Evolutionary conservation across 2,888 invertebrate species (phyloP).

Genomic region (Chrysina gloriosa): DNA sequence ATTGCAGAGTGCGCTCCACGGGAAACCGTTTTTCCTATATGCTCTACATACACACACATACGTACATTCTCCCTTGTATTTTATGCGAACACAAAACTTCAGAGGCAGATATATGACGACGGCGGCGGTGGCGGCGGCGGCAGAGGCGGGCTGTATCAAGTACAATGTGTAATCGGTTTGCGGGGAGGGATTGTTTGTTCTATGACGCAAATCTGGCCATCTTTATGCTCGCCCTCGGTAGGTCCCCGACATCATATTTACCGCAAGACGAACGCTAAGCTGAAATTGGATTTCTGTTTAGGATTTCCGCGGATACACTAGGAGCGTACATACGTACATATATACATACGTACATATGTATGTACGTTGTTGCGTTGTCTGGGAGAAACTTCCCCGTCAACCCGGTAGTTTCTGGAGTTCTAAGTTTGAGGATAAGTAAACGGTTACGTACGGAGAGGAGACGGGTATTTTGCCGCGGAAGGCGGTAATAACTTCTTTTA

Average conservation of each 20-base stretch:
- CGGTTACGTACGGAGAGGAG: too few species aligned
- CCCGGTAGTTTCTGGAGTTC: not conserved
- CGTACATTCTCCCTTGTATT: too few species aligned
- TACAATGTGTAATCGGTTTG: slow-evolving; percentile 18
- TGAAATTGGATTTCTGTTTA: slow-evolving; percentile 14
- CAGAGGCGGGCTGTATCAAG: too few species aligned
- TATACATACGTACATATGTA: not conserved
- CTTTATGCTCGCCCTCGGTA: not conserved
- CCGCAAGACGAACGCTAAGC: slow-evolving; percentile 13
- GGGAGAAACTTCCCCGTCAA: not conserved
- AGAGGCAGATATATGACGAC: not conserved
- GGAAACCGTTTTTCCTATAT: too few species aligned
- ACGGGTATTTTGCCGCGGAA: not conserved
- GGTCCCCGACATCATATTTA: slow-evolving; percentile 15
- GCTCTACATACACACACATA: too few species aligned
- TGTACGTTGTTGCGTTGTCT: not conserved
- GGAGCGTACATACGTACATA: not conserved
- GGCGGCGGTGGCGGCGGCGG: too few species aligned
- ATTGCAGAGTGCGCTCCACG: not conserved
- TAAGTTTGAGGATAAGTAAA: not conserved
- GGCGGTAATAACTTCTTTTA: not conserved
- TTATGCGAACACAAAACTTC: not conserved
- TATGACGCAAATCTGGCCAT: slow-evolving; percentile 2
- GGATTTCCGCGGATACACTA: not conserved
- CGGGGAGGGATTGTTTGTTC: slow-evolving; percentile 2